Base-by-base conservation (phyloP, 2,113 vertebrate genomes). In the Numenius arquata region DNA sequence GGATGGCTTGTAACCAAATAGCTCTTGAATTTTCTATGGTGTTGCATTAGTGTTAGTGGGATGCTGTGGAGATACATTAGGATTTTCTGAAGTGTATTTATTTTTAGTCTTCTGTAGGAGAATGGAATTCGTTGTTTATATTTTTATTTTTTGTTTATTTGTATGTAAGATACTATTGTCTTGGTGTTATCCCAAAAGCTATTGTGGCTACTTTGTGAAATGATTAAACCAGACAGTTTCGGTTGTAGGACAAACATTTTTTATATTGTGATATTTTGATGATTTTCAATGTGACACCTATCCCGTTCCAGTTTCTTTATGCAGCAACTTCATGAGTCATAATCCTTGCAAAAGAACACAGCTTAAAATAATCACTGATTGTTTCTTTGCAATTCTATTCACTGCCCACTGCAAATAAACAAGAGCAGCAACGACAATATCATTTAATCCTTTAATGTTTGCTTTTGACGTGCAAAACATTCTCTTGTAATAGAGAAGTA, bases 341-440 rank as follows among this genome's bases (percentile, higher is more conserved):
- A 96, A 95, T 96, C 92, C 87, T 95, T 95, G 81, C 70, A 82
- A 86, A 89, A 95, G 92, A 94, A 79, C 80, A 85, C 74, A 55
- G 80, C 89, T 96, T 96, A 97, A 97, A 96, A 94, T 96, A 96
- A 96, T 96, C 96, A 66, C 93, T 30, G 85, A 93, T 96, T 93
- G 94, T 95, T 96, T 89, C 86, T 89, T 83, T 81, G 70, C 89
- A 76, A 70, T 96, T 92, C 86, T 89, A 0, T 90, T 94, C 70
- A 48, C 84, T 96, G 89, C 67, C 96, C 84, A 71, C 77, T 96
- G 96, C 91, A 94, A 93, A 88, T 92, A 93, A 97, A 95, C 90
- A 93, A 85, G 86, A 95, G 62, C 73, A 85, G 89, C 67, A 95
- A 91, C n/a, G 50, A 95, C 94, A 90, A 56, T 89, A 95, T 96